These are phyloP conservation scores for Iselma pallidipennis DNA, from an alignment of 2,888 invertebrate species.

Conservation along the genomic window DNA sequence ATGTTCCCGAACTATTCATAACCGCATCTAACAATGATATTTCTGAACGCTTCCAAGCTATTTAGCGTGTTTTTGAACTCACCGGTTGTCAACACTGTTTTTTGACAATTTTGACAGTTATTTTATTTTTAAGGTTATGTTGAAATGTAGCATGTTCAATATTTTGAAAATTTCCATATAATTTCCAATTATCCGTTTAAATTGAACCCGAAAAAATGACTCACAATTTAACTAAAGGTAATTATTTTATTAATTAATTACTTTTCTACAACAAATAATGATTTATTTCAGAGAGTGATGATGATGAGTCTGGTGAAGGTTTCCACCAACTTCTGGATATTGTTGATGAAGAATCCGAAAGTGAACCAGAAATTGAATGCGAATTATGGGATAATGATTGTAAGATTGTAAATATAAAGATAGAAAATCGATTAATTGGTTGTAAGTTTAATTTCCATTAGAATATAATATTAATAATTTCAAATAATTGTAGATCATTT, in stretches of 20 bases:
- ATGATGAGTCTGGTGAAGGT: conserved; percentile 20
- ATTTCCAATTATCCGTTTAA: not conserved
- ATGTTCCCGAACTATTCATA: no score
- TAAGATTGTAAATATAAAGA: conserved; percentile 24
- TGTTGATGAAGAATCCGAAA: conserved; percentile 41
- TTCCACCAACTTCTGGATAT: no score
- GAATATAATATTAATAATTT: not conserved
- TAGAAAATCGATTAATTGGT: conserved; percentile 25
- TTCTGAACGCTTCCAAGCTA: no score
- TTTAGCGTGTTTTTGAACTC: no score
- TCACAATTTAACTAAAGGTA: not conserved
- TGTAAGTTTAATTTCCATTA: conserved; percentile 29
- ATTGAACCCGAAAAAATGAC: not conserved
- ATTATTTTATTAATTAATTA: not conserved
- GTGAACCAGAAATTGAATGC: conserved; percentile 48
- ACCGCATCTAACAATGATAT: no score
- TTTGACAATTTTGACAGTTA: no score
- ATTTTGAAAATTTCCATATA: not conserved
- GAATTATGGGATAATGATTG: conserved; percentile 49
- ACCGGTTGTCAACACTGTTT: no score
- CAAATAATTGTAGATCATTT: conserved; percentile 41
- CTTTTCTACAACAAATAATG: not conserved
- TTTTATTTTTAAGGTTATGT: no score
- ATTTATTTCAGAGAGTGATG: conserved; percentile 3
- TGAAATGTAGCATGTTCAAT: not conserved